Percentiles rank a stretch among this genome's conserved stretches.
Evolutionary conservation across 2,888 invertebrate genomes (phyloP).

Genomic region (Mimachlamys varia): DNA sequence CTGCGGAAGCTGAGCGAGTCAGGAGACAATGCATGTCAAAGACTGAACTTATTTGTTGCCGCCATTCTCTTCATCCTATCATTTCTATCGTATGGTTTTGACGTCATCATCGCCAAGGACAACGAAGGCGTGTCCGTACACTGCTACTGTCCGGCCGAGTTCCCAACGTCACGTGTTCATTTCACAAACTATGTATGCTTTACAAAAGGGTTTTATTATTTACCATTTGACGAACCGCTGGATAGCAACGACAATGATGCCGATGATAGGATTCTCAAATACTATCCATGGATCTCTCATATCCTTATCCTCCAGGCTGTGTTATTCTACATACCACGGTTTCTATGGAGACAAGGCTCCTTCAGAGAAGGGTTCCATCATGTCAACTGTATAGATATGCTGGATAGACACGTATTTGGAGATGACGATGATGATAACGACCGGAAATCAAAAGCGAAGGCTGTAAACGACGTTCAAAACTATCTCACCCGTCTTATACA

Average conservation of each 20-base stretch:
- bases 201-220: neutral
- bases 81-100: neutral
- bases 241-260: neutral
- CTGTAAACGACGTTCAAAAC: neutral
- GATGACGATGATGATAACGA: neutral
- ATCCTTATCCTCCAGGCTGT: neutral
- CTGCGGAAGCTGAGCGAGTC: neutral
- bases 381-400: neutral
- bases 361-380: neutral
- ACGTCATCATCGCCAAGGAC: neutral
- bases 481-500: neutral
- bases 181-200: neutral
- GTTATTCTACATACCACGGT: neutral
- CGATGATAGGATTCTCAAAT: neutral
- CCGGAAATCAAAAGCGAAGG: neutral
- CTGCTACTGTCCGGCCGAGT: conserved; percentile 1
- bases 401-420: neutral
- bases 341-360: neutral
- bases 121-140: neutral
- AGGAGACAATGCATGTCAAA: neutral
- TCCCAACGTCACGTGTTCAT: neutral
- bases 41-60: neutral
- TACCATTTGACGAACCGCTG: neutral
- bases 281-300: neutral
- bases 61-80: neutral